phyloP scores from a whole-genome alignment of 2,797 vertebrate species.

The Mico argentatus region DNA sequence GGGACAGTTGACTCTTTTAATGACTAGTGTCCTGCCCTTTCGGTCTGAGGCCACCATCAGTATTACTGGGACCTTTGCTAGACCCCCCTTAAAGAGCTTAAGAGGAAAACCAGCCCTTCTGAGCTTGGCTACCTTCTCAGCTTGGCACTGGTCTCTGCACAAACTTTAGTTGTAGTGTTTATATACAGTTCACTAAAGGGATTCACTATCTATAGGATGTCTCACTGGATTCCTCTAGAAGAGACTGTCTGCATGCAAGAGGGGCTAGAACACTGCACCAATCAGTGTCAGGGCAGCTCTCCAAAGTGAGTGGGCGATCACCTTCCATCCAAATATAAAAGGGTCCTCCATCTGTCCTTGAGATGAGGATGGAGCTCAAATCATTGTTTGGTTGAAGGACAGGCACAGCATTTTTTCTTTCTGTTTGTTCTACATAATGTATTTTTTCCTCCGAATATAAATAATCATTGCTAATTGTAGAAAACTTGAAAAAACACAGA shows the following conservation, averaged over 20 bases:
- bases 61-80: constrained; percentile 44
- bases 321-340: not conserved
- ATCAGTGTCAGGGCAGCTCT: not conserved
- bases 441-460: not conserved
- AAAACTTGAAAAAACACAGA: constrained; percentile 15
- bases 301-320: not conserved
- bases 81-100: not conserved
- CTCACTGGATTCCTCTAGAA: not conserved
- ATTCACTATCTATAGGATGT: not conserved
- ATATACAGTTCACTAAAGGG: not conserved
- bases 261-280: not conserved
- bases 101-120: constrained; percentile 7
- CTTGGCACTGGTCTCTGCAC: not conserved
- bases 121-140: not conserved
- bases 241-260: not conserved
- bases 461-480: not conserved
- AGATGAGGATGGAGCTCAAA: not conserved
- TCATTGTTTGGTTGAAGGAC: not conserved
- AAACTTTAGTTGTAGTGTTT: not conserved
- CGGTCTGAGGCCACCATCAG: constrained; percentile 47
- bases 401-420: not conserved
- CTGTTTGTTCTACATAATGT: not conserved
- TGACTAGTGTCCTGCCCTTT: constrained; percentile 72
- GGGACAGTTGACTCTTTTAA: constrained; percentile 75
- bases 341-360: not conserved